Percentiles rank a stretch among this genome's conserved stretches.
These are phyloP conservation scores for Eudemis profundana DNA, from an alignment of 2,888 invertebrate species.

Conservation along the genomic window DNA sequence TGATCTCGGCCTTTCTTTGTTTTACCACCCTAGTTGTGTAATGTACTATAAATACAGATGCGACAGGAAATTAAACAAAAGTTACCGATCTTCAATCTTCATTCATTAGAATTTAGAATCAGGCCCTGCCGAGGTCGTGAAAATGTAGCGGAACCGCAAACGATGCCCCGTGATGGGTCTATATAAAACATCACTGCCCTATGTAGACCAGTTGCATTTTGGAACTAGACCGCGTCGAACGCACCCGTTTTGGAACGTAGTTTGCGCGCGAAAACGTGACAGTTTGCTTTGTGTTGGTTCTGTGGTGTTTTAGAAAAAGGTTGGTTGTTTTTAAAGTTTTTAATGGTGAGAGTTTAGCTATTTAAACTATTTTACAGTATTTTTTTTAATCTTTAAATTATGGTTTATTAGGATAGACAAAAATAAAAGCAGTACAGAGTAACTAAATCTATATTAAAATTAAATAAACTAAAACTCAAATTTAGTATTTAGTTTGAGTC, in stretches of 20 bases:
- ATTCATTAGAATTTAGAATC: too few relatives aligned
- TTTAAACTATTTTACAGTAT: too few relatives aligned
- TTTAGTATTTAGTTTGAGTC: too few relatives aligned
- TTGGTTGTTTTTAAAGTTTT: constrained; percentile 7
- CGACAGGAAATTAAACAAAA: not conserved
- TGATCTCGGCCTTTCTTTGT: too few relatives aligned
- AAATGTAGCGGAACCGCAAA: constrained; percentile 31
- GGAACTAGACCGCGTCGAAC: constrained; percentile 57
- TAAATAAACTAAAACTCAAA: too few relatives aligned
- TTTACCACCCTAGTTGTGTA: too few relatives aligned
- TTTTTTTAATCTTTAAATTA: too few relatives aligned
- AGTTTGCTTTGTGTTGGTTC: constrained; percentile 22
- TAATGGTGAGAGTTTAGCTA: too few relatives aligned
- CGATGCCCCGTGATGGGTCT: constrained; percentile 42
- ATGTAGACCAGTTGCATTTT: constrained; percentile 65
- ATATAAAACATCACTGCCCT: constrained; percentile 72
- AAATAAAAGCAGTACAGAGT: too few relatives aligned
- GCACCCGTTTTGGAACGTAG: constrained; percentile 51
- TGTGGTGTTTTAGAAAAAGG: constrained; percentile 13
- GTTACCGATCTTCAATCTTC: not conserved
- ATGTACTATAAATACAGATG: too few relatives aligned
- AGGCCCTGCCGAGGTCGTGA: constrained; percentile 26
- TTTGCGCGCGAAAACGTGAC: constrained; percentile 55
- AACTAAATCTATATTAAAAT: too few relatives aligned
- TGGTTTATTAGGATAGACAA: too few relatives aligned